Evolutionary conservation across 2,797 vertebrate species (phyloP).

Genomic region (Alcedo quadribrachys): DNA sequence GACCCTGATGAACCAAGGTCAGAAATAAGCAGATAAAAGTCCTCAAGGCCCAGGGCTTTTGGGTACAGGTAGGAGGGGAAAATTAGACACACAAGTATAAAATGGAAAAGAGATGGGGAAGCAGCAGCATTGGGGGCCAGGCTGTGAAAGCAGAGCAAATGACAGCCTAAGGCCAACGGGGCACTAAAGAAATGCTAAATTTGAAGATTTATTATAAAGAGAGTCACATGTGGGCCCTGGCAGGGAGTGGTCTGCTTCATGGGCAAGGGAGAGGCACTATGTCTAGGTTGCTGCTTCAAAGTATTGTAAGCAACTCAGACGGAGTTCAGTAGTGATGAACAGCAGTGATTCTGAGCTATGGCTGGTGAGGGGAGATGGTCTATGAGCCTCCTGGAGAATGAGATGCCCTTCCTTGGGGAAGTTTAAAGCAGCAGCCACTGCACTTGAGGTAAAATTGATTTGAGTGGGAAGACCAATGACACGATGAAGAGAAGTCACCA

Average conservation of each 20-base stretch:
- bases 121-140: rapidly evolving
- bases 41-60: neutral
- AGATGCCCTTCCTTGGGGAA: neutral
- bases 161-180: neutral
- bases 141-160: neutral
- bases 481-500: rapidly evolving
- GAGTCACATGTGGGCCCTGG: neutral
- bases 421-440: neutral
- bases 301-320: neutral
- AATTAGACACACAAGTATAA: neutral
- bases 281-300: neutral
- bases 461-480: neutral
- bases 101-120: neutral
- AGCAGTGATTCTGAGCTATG: neutral
- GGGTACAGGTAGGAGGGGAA: neutral
- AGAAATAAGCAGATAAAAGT: neutral
- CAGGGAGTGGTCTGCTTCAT: neutral
- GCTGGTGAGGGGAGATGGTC: neutral
- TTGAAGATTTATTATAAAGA: neutral
- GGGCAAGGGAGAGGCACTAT: neutral
- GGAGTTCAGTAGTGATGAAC: neutral
- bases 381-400: rapidly evolving
- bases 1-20: neutral
- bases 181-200: neutral
- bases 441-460: neutral